phyloP scores from a whole-genome alignment of 2,888 invertebrate genomes.

The Tridacna crocea region DNA sequence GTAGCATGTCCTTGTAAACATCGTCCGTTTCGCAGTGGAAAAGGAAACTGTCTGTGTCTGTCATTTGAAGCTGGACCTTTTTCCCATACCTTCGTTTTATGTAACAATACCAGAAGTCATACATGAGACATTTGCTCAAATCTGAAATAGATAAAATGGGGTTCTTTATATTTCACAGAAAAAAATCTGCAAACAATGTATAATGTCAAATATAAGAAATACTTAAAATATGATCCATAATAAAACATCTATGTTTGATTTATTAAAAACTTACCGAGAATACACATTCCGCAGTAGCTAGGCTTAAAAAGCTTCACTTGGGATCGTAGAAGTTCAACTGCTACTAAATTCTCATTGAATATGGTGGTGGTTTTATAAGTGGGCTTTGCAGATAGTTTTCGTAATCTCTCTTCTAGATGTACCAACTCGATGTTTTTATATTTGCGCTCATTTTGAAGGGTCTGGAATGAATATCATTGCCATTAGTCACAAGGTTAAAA shows the following conservation, averaged over 20 bases:
- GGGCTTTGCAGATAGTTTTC: slow-evolving; percentile 39
- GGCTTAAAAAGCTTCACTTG: slow-evolving; percentile 46
- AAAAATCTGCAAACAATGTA: too few species aligned
- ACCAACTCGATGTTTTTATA: slow-evolving; percentile 46
- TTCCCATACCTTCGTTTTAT: slow-evolving; percentile 41
- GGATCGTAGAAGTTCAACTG: slow-evolving; percentile 35
- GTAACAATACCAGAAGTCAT: slow-evolving; percentile 80
- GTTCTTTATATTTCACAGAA: too few species aligned
- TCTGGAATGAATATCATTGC: slow-evolving; percentile 22
- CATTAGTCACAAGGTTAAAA: too few species aligned
- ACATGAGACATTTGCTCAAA: slow-evolving; percentile 82
- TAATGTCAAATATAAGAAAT: too few species aligned
- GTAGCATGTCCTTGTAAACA: slow-evolving; percentile 44
- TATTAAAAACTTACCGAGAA: slow-evolving; percentile 22
- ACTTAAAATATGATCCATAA: too few species aligned
- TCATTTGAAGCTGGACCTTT: slow-evolving; percentile 49
- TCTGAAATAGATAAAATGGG: slow-evolving; percentile 65
- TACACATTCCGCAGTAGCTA: slow-evolving; percentile 47
- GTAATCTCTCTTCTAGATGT: slow-evolving; percentile 30
- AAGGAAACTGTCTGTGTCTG: slow-evolving; percentile 51
- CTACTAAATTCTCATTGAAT: slow-evolving; percentile 45
- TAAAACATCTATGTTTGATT: too few species aligned
- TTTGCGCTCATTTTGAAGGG: slow-evolving; percentile 52
- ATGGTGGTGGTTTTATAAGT: slow-evolving; percentile 39
- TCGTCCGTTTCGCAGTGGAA: slow-evolving; percentile 38